Evolutionary conservation across 2,888 invertebrate genomes (phyloP).

Genomic region (Amphipyra berbera): DNA sequence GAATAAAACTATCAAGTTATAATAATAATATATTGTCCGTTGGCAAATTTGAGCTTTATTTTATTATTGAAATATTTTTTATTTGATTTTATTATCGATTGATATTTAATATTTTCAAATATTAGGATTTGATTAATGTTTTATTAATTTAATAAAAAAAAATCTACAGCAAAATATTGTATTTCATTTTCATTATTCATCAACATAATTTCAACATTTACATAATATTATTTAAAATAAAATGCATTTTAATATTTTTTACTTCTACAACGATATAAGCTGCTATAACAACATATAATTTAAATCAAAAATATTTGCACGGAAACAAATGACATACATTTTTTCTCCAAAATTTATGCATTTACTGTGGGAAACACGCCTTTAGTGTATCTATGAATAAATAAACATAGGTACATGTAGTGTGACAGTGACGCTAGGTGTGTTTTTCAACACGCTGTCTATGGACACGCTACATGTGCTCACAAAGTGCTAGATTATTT

Average conservation of each 20-base stretch:
- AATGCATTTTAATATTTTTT: too few relatives aligned
- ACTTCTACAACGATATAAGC: too few relatives aligned
- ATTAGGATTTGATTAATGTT: too few relatives aligned
- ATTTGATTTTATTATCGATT: background rate
- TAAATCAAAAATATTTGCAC: background rate
- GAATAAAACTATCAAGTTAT: background rate
- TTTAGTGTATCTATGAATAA: background rate
- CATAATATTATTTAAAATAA: too few relatives aligned
- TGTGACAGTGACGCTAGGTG: background rate
- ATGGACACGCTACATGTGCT: constrained; percentile 2
- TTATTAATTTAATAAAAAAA: too few relatives aligned
- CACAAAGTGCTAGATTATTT: too few relatives aligned
- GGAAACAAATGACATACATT: background rate
- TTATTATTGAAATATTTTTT: background rate
- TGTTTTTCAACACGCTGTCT: background rate
- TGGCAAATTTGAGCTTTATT: background rate
- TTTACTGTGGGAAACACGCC: constrained; percentile 48
- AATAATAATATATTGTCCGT: constrained; percentile 1
- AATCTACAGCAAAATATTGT: background rate
- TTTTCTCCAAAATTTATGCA: constrained; percentile 5
- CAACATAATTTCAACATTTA: constrained; percentile 3
- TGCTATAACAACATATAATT: background rate
- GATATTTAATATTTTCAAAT: background rate
- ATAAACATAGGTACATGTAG: background rate
- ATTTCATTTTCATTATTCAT: background rate